These are phyloP conservation scores for Octopus bimaculoides DNA, from an alignment of 1,140 invertebrate genomes.

Conservation along the genomic window DNA sequence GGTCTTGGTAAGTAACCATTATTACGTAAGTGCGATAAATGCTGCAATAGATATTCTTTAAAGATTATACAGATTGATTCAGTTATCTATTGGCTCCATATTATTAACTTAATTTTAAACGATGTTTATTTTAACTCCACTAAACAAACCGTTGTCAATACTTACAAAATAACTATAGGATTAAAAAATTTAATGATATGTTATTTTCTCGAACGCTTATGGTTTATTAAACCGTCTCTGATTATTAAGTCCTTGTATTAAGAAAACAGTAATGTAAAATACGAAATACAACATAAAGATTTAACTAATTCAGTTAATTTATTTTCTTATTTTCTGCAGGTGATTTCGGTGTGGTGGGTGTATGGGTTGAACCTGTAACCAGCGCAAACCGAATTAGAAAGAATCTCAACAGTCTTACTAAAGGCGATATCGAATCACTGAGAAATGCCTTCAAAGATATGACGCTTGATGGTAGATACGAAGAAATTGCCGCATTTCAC, in stretches of 20 bases:
- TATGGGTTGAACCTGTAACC: conserved; percentile 20
- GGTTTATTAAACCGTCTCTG: too few species aligned
- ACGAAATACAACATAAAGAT: not conserved
- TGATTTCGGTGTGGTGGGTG: conserved; percentile 1
- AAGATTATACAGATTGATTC: not conserved
- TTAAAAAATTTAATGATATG: not conserved
- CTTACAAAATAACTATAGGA: not conserved
- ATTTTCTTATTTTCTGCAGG: not conserved
- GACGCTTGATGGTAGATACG: conserved; percentile 27
- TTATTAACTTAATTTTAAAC: not conserved
- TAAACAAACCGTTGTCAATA: not conserved
- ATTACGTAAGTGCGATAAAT: not conserved
- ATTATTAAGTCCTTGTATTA: too few species aligned
- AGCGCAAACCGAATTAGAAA: conserved; percentile 23
- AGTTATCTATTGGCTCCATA: not conserved
- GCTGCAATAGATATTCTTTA: not conserved
- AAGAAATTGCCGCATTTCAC: conserved; percentile 30
- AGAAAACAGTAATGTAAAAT: not conserved
- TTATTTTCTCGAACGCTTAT: too few species aligned
- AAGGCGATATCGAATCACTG: conserved; percentile 28
- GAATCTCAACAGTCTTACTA: conserved; percentile 19
- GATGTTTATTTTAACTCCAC: not conserved
- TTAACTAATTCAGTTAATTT: not conserved
- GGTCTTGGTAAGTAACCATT: conserved; percentile 17
- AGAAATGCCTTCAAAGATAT: conserved; percentile 24